Evolutionary conservation across 2,113 vertebrate species (phyloP).

Genomic region (Salvelinus namaycush): DNA sequence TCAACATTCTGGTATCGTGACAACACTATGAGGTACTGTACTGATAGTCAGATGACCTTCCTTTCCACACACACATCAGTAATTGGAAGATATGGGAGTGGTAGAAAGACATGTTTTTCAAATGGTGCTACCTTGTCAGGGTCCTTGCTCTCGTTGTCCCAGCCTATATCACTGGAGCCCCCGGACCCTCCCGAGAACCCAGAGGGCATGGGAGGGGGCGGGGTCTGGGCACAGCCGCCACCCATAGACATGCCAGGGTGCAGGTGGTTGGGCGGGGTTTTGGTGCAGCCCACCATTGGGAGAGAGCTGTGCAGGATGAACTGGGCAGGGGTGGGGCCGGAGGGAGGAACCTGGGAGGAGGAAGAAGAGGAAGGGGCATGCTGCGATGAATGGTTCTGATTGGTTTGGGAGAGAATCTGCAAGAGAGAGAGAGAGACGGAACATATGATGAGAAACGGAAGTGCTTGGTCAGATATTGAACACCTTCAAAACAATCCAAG

Average conservation of each 20-base stretch:
- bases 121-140: slow-evolving; percentile 71
- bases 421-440: slow-evolving; percentile 9
- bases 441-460: background rate
- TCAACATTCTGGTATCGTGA: no score
- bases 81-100: no score
- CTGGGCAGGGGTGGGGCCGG: slow-evolving; percentile 68
- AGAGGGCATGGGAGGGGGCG: slow-evolving; percentile 59
- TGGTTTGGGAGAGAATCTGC: slow-evolving; percentile 88
- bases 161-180: slow-evolving; percentile 59
- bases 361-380: slow-evolving; percentile 53
- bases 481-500: no score
- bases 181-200: slow-evolving; percentile 62
- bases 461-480: background rate
- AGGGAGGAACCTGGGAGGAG: slow-evolving; percentile 73
- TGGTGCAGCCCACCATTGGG: slow-evolving; percentile 78
- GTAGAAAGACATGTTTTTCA: no score
- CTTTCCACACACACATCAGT: no score
- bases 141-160: slow-evolving; percentile 79
- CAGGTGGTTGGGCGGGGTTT: slow-evolving; percentile 81
- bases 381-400: slow-evolving; percentile 77
- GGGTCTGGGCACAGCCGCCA: slow-evolving; percentile 75
- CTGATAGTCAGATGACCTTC: no score
- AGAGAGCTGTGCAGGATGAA: slow-evolving; percentile 85
- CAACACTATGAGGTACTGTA: no score
- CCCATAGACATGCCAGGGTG: slow-evolving; percentile 67